Base-by-base conservation (phyloP, 2,797 vertebrate genomes). In the Rhincodon typus region DNA sequence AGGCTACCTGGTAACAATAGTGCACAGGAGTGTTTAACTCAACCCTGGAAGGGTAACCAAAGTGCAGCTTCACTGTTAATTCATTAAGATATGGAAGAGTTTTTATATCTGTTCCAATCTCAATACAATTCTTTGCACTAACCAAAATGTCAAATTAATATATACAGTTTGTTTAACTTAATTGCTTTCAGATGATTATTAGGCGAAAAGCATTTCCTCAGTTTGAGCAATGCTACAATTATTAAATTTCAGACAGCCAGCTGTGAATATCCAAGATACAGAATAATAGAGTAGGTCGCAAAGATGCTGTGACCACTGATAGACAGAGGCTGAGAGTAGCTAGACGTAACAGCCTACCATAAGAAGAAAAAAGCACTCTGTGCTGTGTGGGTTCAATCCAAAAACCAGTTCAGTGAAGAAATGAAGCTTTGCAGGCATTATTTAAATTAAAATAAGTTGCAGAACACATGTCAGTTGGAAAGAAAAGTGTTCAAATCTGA, bases 181-280 rank as follows among this genome's bases (percentile, higher is more conserved):
- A 90, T n/a, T 91, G 15, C 57, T 91, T 91, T 67, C 34, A 21
- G 66, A 91, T 62, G 34, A n/a, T 67, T 91, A 38, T 66, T 91
- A 30, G 3, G 7, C 34, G 38, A 66, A 66, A 34, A 38, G 21
- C n/a, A 62, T 91, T 67, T 69, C 34, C 38, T 7, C 38, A 93
- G 82, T 84, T 46, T 84, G 82, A 84, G 62, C 90, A 93, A 67
- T 93, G 10, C 21, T 69, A 67, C 21, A 62, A 4, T 67, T 25
- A 93, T 93, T 93, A 67, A 93, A 69, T 93, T 38, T 93, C 34
- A 67, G n/a, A 93, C 19, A 93, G n/a, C 66, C 90, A 21, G 66
- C 34, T 93, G 90, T 93, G 62, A 93, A 42, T 69, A 25, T 93
- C n/a, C 38, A 67, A 25, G n/a, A 69, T 42, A 69, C 62, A 69